Evolutionary conservation across 2,888 invertebrate genomes (phyloP), one percentile per base, ranked within the genome.

Genomic region (Spilosoma lubricipeda): DNA sequence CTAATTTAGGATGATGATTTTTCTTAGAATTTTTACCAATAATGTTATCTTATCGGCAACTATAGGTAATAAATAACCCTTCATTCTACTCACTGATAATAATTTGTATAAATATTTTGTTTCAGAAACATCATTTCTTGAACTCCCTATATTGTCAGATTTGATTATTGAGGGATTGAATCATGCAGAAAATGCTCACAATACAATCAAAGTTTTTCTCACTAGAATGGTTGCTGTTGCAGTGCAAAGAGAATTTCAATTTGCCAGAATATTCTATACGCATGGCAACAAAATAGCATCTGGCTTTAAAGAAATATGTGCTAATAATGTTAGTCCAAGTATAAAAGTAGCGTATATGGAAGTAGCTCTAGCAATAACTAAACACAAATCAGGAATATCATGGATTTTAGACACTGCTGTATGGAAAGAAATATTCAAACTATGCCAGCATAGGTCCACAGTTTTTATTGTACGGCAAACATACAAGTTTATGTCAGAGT

Each of bases 391-490:
- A 5, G 98, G 98, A 0, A 89, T 97, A 48, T 92, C 95, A 45
- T 98, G 97, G 97, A 92, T 98, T 7, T 93, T 96, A n/a, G 91
- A 96, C 74, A 94, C 93, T 76, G 97, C 96, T 27, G 90, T 96
- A 23, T 98, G 98, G 98, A 96, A 94, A 76, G 96, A 97, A 82
- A 96, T 97, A 45, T 90, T 98, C 7, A 95, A 94, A 75, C 96
- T 97, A 70, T 97, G 97, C 77, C 96, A 97, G 82, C 94, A 96
- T 73, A 97, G 97, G 89, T 96, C 97, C 77, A 98, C 98, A 0
- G 93, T 98, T 64, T 98, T 98, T 86, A 97, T 98, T 18, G 96
- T 97, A 0, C 95, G 97, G 63, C 97, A 97, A 87, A 96, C 97
- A 13, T 96, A 97, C 73, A 96, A 96, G 75, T 97, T 98, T 83